These are phyloP conservation scores for Campylorhamphus procurvoides DNA, from an alignment of 2,113 vertebrate genomes.

Conservation along the genomic window DNA sequence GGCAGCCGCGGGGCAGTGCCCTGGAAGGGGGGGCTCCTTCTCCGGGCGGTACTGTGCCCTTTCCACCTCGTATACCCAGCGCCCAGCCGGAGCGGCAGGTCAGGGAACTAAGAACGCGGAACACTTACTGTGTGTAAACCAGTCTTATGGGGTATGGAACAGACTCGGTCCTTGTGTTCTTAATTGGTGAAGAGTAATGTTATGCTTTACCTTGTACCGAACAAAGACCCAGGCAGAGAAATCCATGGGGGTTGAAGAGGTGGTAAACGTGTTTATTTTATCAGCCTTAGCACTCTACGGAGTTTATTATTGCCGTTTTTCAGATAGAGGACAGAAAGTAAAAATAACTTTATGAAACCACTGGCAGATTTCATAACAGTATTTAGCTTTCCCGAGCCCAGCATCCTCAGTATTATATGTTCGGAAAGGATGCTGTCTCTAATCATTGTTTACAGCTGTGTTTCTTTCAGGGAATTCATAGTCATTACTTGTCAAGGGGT, in stretches of 20 bases:
- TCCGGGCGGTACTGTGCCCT: neutral
- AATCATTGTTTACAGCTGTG: neutral
- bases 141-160: neutral
- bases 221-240: neutral
- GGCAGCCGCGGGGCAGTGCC: neutral
- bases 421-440: neutral
- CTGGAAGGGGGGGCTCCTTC: neutral
- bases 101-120: neutral
- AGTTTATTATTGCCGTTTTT: neutral
- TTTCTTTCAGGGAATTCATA: neutral
- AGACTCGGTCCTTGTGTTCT: rapidly evolving
- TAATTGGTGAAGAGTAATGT: too few species aligned
- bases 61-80: rapidly evolving
- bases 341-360: neutral
- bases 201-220: neutral
- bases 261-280: neutral
- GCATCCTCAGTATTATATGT: neutral
- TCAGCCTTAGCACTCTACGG: neutral
- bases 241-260: rapidly evolving
- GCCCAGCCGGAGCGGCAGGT: neutral
- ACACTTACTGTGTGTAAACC: too few species aligned
- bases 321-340: neutral
- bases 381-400: neutral
- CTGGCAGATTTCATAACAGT: neutral
- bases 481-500: neutral